Evolutionary conservation across 2,888 invertebrate species (phyloP), one percentile per base, ranked within the genome.

Genomic region (Lepas anatifera): DNA sequence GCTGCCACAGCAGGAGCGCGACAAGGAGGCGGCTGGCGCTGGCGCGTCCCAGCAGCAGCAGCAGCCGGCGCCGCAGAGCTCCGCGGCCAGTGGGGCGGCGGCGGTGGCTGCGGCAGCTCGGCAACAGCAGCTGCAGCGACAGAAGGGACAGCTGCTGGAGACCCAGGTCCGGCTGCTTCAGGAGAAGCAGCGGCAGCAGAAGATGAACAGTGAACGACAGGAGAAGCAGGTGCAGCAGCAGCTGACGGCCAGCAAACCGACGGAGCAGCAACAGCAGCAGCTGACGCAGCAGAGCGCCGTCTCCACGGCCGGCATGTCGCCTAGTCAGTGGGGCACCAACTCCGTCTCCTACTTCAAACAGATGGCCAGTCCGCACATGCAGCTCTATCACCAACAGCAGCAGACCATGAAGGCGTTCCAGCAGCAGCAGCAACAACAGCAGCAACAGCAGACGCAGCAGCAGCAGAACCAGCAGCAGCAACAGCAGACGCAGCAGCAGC

Each of bases 1-100:
- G 29, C 70, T 73, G 41, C 70, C 74, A 32, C 72, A 74, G 29
- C 71, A 64, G 64, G 37, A 64, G 39, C 64, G 25, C 25, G 37
- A 64, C 13, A 35, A 64, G 39, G n/a, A 39, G 39, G 22, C 4
- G 37, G 25, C 64, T 7, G 1, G 11, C 25, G 35, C 64, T 6
- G 6, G 37, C 63, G 22, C n/a, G 22, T 3, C 18, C n/a, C 6
- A 22, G 22, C 16, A 32, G n/a, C 8, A 7, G 8, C 8, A 18
- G 10, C n/a, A 35, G 16, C 2, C 39, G 25, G 64, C 25, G 13
- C 37, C 39, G 39, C 11, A 25, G 6, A 4, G 58, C 58, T 2
- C 11, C 8, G 16, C 52, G 10, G 52, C 25, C 27, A 27, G 27
- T 11, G 52, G 27, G 27, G 58, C 7, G 58, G 29, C 22, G 2